Conservation (phyloP, 1,140 invertebrate species). For the Hestina assimilis region DNA sequence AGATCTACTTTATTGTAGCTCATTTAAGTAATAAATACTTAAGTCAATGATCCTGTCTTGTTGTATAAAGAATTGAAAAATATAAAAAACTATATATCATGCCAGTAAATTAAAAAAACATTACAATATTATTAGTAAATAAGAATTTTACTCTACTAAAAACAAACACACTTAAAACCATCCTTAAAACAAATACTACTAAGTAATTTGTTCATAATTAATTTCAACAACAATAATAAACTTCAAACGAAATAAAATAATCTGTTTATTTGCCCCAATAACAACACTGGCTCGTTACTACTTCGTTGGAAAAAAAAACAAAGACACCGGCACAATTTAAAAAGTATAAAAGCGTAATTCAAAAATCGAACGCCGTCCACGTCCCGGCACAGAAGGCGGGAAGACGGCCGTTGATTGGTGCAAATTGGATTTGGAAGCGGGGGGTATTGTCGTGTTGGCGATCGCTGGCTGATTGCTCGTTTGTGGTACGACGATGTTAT, state of each 20-base stretch:
- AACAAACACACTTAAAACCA: no score
- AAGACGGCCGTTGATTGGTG: conserved; percentile 75
- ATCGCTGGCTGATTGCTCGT: conserved; percentile 75
- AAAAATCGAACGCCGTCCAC: conserved; percentile 48
- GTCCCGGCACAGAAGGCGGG: conserved; percentile 66
- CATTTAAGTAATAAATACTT: no score
- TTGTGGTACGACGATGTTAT: conserved; percentile 56
- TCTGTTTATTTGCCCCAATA: conserved; percentile 1
- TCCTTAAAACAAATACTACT: no score
- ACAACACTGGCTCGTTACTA: background rate
- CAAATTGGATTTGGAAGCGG: conserved; percentile 75
- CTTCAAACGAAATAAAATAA: no score
- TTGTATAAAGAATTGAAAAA: no score
- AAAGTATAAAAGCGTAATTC: conserved; percentile 34
- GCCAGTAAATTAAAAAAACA: no score
- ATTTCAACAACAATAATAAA: background rate
- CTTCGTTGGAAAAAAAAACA: conserved; percentile 31
- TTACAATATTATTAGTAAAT: no score
- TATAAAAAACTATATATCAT: no score
- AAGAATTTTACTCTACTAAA: no score
- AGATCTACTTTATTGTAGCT: no score
- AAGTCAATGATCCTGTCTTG: no score
- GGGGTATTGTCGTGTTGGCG: conserved; percentile 74
- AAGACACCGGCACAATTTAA: conserved; percentile 34
- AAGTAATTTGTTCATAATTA: background rate